Evolutionary conservation across 1,140 invertebrate species (phyloP).

Genomic region (Drosophila miranda): DNA sequence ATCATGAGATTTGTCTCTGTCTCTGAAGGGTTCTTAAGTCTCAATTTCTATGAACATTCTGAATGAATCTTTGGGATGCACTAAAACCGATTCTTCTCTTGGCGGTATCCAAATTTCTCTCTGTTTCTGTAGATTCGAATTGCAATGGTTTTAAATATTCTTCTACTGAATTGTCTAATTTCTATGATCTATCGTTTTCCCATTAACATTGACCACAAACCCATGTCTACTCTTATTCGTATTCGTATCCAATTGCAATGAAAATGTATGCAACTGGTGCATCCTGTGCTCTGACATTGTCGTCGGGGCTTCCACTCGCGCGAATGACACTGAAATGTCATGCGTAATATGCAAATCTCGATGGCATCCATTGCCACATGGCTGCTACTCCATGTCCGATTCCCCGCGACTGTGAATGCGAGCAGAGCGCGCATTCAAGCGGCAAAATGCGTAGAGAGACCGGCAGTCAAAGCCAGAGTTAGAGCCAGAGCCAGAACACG

Average conservation of each 20-base stretch:
- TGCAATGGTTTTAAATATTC: too few species aligned
- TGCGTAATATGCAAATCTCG: constrained; percentile 71
- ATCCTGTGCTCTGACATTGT: constrained; percentile 76
- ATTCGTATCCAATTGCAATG: constrained; percentile 30
- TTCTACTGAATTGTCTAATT: too few species aligned
- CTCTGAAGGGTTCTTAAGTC: too few species aligned
- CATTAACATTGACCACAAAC: constrained; percentile 49
- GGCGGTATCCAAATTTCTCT: too few species aligned
- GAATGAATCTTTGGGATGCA: too few species aligned
- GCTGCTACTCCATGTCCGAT: constrained; percentile 3
- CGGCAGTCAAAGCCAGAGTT: constrained; percentile 17
- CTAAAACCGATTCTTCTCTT: too few species aligned
- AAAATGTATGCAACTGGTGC: constrained; percentile 75
- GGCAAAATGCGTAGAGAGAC: constrained; percentile 63
- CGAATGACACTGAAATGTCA: constrained; percentile 73
- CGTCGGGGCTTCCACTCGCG: constrained; percentile 23
- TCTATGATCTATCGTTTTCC: background rate
- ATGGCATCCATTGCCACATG: constrained; percentile 32
- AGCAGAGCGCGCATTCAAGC: constrained; percentile 65
- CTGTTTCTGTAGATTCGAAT: too few species aligned
- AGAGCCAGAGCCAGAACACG: background rate
- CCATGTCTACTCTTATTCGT: too few species aligned
- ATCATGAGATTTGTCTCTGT: too few species aligned
- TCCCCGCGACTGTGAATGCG: constrained; percentile 30
- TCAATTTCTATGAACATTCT: too few species aligned